These are phyloP conservation scores for Tadarida brasiliensis DNA, from an alignment of 2,797 vertebrate genomes.

Conservation along the genomic window DNA sequence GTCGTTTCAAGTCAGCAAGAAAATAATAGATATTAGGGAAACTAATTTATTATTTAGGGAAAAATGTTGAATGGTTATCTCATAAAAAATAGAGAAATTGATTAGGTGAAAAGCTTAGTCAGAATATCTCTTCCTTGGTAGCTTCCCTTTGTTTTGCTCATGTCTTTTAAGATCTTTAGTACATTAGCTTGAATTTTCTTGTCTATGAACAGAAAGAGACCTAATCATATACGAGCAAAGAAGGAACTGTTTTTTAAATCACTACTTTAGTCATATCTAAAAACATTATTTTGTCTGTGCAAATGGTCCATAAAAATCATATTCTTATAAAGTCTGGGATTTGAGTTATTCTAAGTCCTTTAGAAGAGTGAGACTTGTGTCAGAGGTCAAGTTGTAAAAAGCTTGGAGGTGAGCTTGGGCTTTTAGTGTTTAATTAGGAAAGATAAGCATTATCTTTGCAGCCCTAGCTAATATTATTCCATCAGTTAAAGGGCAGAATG, in stretches of 20 bases:
- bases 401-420: background rate
- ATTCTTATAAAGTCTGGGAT: background rate
- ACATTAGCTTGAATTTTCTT: background rate
- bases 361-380: background rate
- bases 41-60: background rate
- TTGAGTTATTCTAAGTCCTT: slow-evolving; percentile 36
- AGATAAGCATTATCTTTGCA: slow-evolving; percentile 58
- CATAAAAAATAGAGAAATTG: background rate
- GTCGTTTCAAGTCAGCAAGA: background rate
- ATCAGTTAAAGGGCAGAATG: slow-evolving; percentile 1
- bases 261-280: background rate
- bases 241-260: background rate
- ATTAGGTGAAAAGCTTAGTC: background rate
- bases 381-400: slow-evolving; percentile 53
- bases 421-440: slow-evolving; percentile 47
- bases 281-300: background rate
- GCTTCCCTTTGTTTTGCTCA: background rate
- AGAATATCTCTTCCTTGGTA: background rate
- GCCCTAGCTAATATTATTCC: background rate
- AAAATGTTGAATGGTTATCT: background rate
- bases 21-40: background rate
- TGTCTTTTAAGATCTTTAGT: background rate
- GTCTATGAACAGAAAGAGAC: background rate
- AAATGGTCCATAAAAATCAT: slow-evolving; percentile 9
- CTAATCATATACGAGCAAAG: background rate